Evolutionary conservation across 1,140 invertebrate species (phyloP).

Genomic region (Hycleus phaleratus): DNA sequence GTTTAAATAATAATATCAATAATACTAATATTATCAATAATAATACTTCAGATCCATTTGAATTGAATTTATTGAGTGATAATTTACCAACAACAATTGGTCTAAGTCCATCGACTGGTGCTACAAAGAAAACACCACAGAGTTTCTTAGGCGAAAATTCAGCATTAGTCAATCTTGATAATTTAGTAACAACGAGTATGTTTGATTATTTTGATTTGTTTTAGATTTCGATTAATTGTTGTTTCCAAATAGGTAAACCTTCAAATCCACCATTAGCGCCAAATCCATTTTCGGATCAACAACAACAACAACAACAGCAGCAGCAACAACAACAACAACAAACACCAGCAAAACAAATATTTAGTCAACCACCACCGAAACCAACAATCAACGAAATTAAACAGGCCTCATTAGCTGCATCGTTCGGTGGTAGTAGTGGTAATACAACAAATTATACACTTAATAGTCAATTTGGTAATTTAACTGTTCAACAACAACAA

Average conservation of each 20-base stretch:
- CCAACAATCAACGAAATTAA: slow-evolving; percentile 50
- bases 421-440: slow-evolving; percentile 14
- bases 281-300: slow-evolving; percentile 44
- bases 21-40: slow-evolving; percentile 41
- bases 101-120: slow-evolving; percentile 40
- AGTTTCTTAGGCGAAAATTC: slow-evolving; percentile 92
- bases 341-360: slow-evolving; percentile 28
- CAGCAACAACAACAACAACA: neutral
- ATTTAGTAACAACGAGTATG: slow-evolving; percentile 64
- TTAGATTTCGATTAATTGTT: neutral
- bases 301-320: neutral
- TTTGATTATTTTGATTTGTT: neutral
- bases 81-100: slow-evolving; percentile 39
- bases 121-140: slow-evolving; percentile 78
- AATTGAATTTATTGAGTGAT: slow-evolving; percentile 55
- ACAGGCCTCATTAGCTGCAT: slow-evolving; percentile 41
- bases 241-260: slow-evolving; percentile 28
- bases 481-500: neutral
- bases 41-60: slow-evolving; percentile 55
- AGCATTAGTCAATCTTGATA: slow-evolving; percentile 88
- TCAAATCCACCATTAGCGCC: slow-evolving; percentile 26
- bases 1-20: slow-evolving; percentile 41
- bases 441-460: neutral
- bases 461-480: slow-evolving; percentile 2
- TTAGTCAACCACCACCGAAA: slow-evolving; percentile 37